These are phyloP conservation scores for Monoplex corrugatus DNA, from an alignment of 2,888 invertebrate genomes.

Conservation along the genomic window DNA sequence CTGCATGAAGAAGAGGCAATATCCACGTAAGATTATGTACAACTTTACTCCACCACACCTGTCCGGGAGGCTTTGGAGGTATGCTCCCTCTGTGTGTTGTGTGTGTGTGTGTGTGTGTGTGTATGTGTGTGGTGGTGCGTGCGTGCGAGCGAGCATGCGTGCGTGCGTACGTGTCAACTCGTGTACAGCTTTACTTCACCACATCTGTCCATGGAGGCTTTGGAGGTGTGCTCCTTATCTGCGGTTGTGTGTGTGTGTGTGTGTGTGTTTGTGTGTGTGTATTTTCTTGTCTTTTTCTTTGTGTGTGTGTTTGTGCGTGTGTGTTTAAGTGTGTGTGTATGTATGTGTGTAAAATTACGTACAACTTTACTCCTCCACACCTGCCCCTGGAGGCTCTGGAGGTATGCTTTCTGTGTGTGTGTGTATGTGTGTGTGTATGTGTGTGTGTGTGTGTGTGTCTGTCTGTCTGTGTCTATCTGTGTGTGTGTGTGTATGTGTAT, in stretches of 20 bases:
- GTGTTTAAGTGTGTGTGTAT: too few relatives aligned
- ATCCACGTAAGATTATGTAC: constrained; percentile 90
- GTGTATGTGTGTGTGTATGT: background rate
- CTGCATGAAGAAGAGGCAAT: constrained; percentile 91
- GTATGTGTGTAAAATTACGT: constrained; percentile 91
- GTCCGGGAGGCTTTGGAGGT: constrained; percentile 93
- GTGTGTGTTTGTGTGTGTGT: too few relatives aligned
- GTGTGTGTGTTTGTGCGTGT: too few relatives aligned
- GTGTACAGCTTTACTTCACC: too few relatives aligned
- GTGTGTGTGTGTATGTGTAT: background rate
- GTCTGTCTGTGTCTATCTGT: background rate
- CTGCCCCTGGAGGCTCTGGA: constrained; percentile 94
- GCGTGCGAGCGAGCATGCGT: background rate
- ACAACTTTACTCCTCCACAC: constrained; percentile 87
- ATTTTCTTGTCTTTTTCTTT: too few relatives aligned
- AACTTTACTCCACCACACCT: constrained; percentile 88
- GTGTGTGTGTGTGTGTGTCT: background rate
- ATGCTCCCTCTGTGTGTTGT: too few relatives aligned
- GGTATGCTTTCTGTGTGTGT: constrained; percentile 78
- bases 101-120: background rate
- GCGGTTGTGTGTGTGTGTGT: too few relatives aligned
- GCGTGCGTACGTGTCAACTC: too few relatives aligned
- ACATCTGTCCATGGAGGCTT: too few relatives aligned
- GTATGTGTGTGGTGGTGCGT: background rate
- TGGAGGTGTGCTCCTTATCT: too few relatives aligned